These are phyloP conservation scores for Halyomorpha halys DNA, from an alignment of 1,140 invertebrate species.

Conservation along the genomic window DNA sequence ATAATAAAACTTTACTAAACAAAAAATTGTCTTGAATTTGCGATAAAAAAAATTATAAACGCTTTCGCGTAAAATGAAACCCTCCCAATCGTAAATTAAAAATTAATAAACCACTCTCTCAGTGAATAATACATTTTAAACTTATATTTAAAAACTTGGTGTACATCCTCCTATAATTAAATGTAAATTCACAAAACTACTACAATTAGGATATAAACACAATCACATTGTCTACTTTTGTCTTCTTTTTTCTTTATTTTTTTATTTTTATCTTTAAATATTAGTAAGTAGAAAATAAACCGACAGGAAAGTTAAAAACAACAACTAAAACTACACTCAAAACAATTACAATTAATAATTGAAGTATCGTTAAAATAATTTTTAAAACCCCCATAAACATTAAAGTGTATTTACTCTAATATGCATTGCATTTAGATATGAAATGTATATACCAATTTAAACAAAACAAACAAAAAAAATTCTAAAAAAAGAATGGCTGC, in stretches of 20 bases:
- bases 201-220: background rate
- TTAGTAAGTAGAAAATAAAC: slow-evolving; percentile 13
- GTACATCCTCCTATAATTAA: slow-evolving; percentile 9
- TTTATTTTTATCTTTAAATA: slow-evolving; percentile 5
- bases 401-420: too few relatives aligned
- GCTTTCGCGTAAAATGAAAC: background rate
- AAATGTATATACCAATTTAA: too few relatives aligned
- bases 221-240: slow-evolving; percentile 11
- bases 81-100: background rate
- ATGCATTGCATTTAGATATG: too few relatives aligned
- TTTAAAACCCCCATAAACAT: too few relatives aligned
- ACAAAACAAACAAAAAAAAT: too few relatives aligned
- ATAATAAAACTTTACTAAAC: background rate
- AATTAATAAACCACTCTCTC: slow-evolving; percentile 9
- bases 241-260: slow-evolving; percentile 5
- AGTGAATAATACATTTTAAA: slow-evolving; percentile 5
- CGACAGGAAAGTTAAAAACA: slow-evolving; percentile 6
- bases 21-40: slow-evolving; percentile 3
- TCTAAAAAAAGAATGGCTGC: background rate
- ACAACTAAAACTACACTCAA: slow-evolving; percentile 12
- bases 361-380: too few relatives aligned
- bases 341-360: too few relatives aligned
- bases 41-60: background rate
- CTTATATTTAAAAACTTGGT: background rate
- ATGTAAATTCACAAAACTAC: background rate